Percentiles rank a stretch among this genome's conserved stretches.
phyloP scores from a whole-genome alignment of 2,888 invertebrate genomes.

The Molorchus minor region DNA sequence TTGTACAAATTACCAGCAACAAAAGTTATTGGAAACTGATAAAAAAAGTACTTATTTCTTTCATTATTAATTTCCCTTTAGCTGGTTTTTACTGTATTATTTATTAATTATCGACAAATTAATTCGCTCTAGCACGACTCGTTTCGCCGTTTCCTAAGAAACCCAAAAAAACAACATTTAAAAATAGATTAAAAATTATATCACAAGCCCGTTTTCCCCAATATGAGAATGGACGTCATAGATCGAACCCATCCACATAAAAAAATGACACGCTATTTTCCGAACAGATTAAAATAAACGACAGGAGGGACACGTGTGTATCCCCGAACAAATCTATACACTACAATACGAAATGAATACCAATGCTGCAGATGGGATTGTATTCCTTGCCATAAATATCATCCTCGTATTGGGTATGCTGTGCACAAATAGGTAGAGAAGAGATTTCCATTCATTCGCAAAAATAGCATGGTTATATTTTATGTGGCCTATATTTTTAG shows the following conservation, averaged over 20 bases:
- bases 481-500: slow-evolving; percentile 32
- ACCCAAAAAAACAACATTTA: too few species aligned
- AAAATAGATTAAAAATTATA: too few species aligned
- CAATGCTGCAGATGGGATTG: slow-evolving; percentile 43
- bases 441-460: slow-evolving; percentile 43
- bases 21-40: too few species aligned
- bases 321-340: slow-evolving; percentile 55
- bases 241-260: slow-evolving; percentile 18
- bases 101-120: too few species aligned
- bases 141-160: too few species aligned
- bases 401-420: slow-evolving; percentile 38
- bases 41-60: too few species aligned
- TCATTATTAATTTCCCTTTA: too few species aligned
- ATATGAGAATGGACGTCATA: background rate
- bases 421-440: slow-evolving; percentile 46
- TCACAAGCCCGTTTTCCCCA: background rate
- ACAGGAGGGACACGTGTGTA: slow-evolving; percentile 48
- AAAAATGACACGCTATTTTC: slow-evolving; percentile 29
- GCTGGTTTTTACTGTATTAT: too few species aligned
- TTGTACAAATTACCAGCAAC: too few species aligned
- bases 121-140: too few species aligned
- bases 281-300: slow-evolving; percentile 52
- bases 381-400: slow-evolving; percentile 49
- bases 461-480: too few species aligned
- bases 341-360: slow-evolving; percentile 53